Base-by-base conservation (phyloP, 1,140 invertebrate species). In the Drosophila pandora region DNA sequence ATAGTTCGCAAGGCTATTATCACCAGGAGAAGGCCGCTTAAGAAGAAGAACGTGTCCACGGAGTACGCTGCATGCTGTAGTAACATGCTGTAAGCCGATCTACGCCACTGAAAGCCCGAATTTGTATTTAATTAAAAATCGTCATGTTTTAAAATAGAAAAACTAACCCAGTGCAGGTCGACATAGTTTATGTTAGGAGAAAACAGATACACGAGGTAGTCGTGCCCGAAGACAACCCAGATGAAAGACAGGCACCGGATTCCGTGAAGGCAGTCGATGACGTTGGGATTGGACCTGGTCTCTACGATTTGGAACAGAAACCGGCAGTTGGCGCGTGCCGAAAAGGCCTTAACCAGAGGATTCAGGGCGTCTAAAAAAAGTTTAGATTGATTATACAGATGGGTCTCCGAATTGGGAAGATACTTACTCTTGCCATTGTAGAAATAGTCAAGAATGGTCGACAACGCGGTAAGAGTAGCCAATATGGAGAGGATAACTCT, bases 31-130 rank as follows among this genome's bases (percentile, higher is more conserved):
- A 96, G 94, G 3, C 95, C 95, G 53, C 96, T 96, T 17, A 91
- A 87, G 82, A 97, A 96, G 93, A 98, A 98, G 92, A 98, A 98
- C 0, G 97, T 97, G 84, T 98, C 97, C 0, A 98, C 97, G 59
- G 96, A 96, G 90, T 97, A 97, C 0, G 94, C 92, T 2, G 93
- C 94, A 71, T 93, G 93, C 2, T 94, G 61, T 0, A 92, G 61
- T 6, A 94, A 92, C 72, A 94, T 94, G 4, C 93, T 92, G 60
- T 5, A 94, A 91, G 21, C 93, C 67, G 34, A 93, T 71, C n/a
- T 81, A 60, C 2, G 56, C 93, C 34, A 92, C 79, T 85, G 39
- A 2, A 34, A 48, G 3, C 6, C 37, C 2, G 49, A 3, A 10
- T 3, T 3, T 9, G 2, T 32, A 32, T 0, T 9, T 1, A 9